These are phyloP conservation scores for Coelopa pilipes DNA, from an alignment of 2,888 invertebrate genomes.

Conservation along the genomic window DNA sequence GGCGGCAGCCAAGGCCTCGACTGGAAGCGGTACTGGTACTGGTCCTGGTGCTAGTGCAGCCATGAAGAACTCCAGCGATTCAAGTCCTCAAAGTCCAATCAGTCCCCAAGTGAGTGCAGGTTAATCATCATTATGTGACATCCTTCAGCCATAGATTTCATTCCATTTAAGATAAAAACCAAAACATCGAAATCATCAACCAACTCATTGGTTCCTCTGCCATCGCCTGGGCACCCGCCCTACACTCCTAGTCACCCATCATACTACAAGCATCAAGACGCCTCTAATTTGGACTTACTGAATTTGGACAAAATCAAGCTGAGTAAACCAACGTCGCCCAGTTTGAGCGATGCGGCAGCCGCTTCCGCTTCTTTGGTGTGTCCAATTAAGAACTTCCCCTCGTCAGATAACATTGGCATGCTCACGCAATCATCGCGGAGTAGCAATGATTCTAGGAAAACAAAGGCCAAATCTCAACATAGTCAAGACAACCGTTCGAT, in stretches of 20 bases:
- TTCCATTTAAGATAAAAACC: slow-evolving; percentile 38
- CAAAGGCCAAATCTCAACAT: slow-evolving; percentile 44
- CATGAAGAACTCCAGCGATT: slow-evolving; percentile 70
- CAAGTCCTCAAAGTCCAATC: slow-evolving; percentile 73
- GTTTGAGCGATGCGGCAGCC: slow-evolving; percentile 48
- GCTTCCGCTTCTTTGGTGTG: slow-evolving; percentile 39
- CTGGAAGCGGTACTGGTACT: slow-evolving; percentile 53
- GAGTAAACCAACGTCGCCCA: slow-evolving; percentile 54
- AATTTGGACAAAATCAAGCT: slow-evolving; percentile 53
- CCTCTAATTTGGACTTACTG: slow-evolving; percentile 55
- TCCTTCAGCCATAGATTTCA: not conserved
- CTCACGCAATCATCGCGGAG: slow-evolving; percentile 60
- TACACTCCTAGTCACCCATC: slow-evolving; percentile 42
- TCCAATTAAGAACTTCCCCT: slow-evolving; percentile 49
- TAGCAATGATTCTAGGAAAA: slow-evolving; percentile 57
- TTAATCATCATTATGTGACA: not conserved
- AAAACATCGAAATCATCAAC: slow-evolving; percentile 39
- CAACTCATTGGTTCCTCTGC: slow-evolving; percentile 42
- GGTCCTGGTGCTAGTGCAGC: slow-evolving; percentile 56
- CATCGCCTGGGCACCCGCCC: slow-evolving; percentile 53
- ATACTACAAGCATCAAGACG: slow-evolving; percentile 47
- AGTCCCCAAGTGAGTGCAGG: slow-evolving; percentile 67
- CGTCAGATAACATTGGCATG: slow-evolving; percentile 60
- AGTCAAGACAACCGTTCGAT: slow-evolving; percentile 46
- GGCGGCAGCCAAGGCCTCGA: slow-evolving; percentile 50